These are phyloP conservation scores for Polypterus senegalus DNA, from an alignment of 2,113 vertebrate genomes.

Conservation along the genomic window DNA sequence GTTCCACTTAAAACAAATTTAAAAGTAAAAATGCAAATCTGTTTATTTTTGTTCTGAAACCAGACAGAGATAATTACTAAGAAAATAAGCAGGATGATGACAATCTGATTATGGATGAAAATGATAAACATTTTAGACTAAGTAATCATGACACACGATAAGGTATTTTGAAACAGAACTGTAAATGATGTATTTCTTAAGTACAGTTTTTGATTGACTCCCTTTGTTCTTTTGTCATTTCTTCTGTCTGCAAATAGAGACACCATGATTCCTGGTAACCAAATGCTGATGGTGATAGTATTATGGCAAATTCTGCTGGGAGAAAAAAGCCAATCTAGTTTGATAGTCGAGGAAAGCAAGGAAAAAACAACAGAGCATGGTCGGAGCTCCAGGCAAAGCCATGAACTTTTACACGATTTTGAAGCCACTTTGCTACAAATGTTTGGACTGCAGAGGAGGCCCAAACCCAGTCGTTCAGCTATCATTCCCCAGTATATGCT, in stretches of 20 bases:
- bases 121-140: slow-evolving; percentile 53
- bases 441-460: slow-evolving; percentile 90
- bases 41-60: slow-evolving; percentile 51
- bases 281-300: slow-evolving; percentile 99
- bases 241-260: slow-evolving; percentile 62
- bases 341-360: slow-evolving; percentile 93
- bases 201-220: slow-evolving; percentile 28
- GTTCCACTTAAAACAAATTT: slow-evolving; percentile 34
- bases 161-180: slow-evolving; percentile 15
- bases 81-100: slow-evolving; percentile 41
- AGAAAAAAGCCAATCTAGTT: slow-evolving; percentile 92
- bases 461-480: slow-evolving; percentile 74
- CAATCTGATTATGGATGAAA: slow-evolving; percentile 59
- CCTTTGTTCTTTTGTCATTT: slow-evolving; percentile 35
- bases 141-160: slow-evolving; percentile 45
- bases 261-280: slow-evolving; percentile 99
- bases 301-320: slow-evolving; percentile 98
- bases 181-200: slow-evolving; percentile 3
- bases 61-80: slow-evolving; percentile 43
- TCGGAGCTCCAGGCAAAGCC: slow-evolving; percentile 74
- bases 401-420: slow-evolving; percentile 96
- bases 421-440: slow-evolving; percentile 96
- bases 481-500: slow-evolving; percentile 87
- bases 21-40: slow-evolving; percentile 19
- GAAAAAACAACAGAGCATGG: slow-evolving; percentile 83